Conservation (phyloP, 2,888 invertebrate species). For the Epinotia ramella region DNA sequence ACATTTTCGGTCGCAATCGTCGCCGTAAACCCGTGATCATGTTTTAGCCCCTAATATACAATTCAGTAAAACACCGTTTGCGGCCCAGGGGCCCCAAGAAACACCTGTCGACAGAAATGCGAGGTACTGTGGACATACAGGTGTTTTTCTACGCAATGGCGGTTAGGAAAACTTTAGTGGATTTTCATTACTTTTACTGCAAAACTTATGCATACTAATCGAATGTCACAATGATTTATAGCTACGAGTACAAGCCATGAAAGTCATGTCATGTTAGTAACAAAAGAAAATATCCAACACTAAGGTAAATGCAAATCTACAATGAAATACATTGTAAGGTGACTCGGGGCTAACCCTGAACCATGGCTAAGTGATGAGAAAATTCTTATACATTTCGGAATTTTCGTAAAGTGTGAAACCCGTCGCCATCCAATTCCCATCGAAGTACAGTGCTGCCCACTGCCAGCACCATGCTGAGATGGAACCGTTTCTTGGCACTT, state of each 20-base stretch:
- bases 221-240: background rate
- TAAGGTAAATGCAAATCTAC: too few relatives aligned
- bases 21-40: slow-evolving; percentile 43
- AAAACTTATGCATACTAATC: background rate
- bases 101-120: slow-evolving; percentile 46
- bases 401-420: too few relatives aligned
- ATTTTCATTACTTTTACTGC: background rate
- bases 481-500: too few relatives aligned
- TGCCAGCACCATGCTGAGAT: too few relatives aligned
- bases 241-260: background rate
- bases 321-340: too few relatives aligned
- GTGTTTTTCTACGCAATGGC: slow-evolving; percentile 14
- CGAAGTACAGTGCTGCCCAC: too few relatives aligned
- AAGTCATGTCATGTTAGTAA: too few relatives aligned
- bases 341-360: too few relatives aligned
- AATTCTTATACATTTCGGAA: too few relatives aligned
- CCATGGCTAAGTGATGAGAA: too few relatives aligned
- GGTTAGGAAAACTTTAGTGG: background rate
- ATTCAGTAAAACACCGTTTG: slow-evolving; percentile 56
- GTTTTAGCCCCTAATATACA: slow-evolving; percentile 57
- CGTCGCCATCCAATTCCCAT: too few relatives aligned
- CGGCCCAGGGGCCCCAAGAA: slow-evolving; percentile 26
- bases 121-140: slow-evolving; percentile 20
- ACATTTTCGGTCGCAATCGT: slow-evolving; percentile 40
- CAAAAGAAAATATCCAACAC: too few relatives aligned